Evolutionary conservation across 2,888 invertebrate species (phyloP), one percentile per base, ranked within the genome.

Genomic region (Cerastoderma edule): DNA sequence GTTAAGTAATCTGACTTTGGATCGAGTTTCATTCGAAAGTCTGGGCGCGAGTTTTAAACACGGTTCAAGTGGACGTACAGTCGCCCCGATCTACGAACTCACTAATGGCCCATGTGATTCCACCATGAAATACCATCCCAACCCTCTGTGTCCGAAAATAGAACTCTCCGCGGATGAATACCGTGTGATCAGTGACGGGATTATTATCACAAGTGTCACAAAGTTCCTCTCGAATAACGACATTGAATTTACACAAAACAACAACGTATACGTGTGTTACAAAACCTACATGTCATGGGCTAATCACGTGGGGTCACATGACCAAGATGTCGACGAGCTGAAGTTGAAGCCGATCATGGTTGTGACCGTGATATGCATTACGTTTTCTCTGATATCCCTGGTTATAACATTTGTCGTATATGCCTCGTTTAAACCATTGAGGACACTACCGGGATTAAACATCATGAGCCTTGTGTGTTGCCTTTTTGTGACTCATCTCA

Each of bases 371-470:
- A 54, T 75, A n/a, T n/a, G n/a, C n/a, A n/a, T n/a, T n/a, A n/a
- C n/a, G n/a, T n/a, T n/a, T n/a, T 78, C 78, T 13, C 19, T 78
- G 4, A 6, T 68, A n/a, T 67, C 74, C 10, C 68, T 78, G 5
- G 13, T 66, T 19, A 24, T 75, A 4, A 72, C 72, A 0, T 35
- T 78, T 44, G 33, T 57, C 1, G 50, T 65, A n/a, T 78, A 78
- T 57, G 30, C 39, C 24, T 10, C 63, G 5, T 57, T 71, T 22
- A 48, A 66, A 28, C 33, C 24, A 8, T 53, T 78, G 6, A 56
- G 74, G 19, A 71, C 78, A 27, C 30, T 75, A 33, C 78, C 78
- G 33, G 78, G 78, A 30, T 63, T 74, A 22, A 75, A 66, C 54
- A 75, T 57, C 13, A 75, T 78, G 78, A 65, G 65, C 19, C 44